Evolutionary conservation across 2,888 invertebrate species (phyloP).

Genomic region (Phania funesta): DNA sequence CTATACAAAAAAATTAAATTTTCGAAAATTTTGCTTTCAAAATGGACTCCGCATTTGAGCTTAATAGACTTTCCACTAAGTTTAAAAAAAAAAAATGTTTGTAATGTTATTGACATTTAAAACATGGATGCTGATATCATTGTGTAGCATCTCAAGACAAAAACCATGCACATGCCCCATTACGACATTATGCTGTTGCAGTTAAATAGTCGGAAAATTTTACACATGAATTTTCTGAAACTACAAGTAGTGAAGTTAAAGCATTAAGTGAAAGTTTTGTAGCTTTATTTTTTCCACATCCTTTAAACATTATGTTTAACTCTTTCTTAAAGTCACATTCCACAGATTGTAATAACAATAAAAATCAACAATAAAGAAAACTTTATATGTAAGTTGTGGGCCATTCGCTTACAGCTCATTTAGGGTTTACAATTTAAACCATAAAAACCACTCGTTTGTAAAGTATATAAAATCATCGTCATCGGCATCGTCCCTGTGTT

Average conservation of each 20-base stretch:
- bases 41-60: too few species aligned
- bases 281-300: background rate
- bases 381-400: constrained; percentile 4
- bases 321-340: constrained; percentile 34
- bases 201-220: background rate
- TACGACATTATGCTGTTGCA: background rate
- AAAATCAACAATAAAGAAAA: constrained; percentile 11
- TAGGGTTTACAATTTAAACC: constrained; percentile 35
- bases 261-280: constrained; percentile 39
- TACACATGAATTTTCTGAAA: background rate
- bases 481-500: background rate
- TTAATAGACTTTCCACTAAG: too few species aligned
- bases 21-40: too few species aligned
- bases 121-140: too few species aligned
- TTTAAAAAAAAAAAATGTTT: too few species aligned
- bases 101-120: too few species aligned
- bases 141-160: too few species aligned
- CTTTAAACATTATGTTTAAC: constrained; percentile 2
- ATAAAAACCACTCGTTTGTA: constrained; percentile 53
- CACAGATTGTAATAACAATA: constrained; percentile 22
- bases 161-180: background rate
- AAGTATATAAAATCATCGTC: constrained; percentile 54
- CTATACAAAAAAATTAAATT: too few species aligned
- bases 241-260: background rate
- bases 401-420: background rate